A percentile compares a stretch with the other conserved stretches of the same genome.
Evolutionary conservation across 1,140 invertebrate species (phyloP).

Genomic region (Zophobas atratus): DNA sequence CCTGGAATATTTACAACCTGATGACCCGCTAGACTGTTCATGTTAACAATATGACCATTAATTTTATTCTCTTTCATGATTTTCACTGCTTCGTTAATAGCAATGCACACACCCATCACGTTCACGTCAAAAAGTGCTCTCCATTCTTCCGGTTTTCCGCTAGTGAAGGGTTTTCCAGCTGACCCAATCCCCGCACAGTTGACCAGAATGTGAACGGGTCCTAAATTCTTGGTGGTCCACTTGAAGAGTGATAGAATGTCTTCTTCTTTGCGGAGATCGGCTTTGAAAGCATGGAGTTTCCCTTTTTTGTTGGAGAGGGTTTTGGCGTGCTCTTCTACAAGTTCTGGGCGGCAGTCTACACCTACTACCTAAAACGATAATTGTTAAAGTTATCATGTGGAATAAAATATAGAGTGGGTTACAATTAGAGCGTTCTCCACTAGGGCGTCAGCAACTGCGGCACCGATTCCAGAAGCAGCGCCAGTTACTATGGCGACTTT

Average conservation of each 20-base stretch:
- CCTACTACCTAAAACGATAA: constrained; percentile 3
- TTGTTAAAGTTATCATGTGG: background rate
- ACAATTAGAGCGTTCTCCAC: constrained; percentile 10
- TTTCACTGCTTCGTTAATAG: constrained; percentile 72
- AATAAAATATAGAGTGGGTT: background rate
- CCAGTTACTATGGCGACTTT: no score
- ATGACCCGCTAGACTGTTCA: constrained; percentile 57
- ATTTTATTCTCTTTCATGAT: constrained; percentile 7
- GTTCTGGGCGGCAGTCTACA: constrained; percentile 45
- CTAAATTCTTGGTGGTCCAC: constrained; percentile 72
- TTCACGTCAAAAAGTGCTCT: constrained; percentile 75
- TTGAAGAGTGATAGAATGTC: constrained; percentile 75
- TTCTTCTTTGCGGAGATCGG: constrained; percentile 69
- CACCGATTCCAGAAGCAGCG: background rate
- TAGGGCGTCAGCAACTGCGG: background rate
- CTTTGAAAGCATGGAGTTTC: constrained; percentile 57
- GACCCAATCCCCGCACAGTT: background rate
- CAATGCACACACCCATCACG: constrained; percentile 79
- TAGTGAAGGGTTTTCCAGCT: constrained; percentile 54
- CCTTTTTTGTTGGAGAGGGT: constrained; percentile 41
- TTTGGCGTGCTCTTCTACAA: constrained; percentile 53
- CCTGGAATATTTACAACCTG: constrained; percentile 54
- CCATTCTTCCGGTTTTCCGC: constrained; percentile 69
- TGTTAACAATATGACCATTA: constrained; percentile 47
- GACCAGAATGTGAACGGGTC: constrained; percentile 73